These are phyloP conservation scores for Patiria pectinifera DNA, from an alignment of 53 echinoderm and acorn worm genomes.

Conservation along the genomic window DNA sequence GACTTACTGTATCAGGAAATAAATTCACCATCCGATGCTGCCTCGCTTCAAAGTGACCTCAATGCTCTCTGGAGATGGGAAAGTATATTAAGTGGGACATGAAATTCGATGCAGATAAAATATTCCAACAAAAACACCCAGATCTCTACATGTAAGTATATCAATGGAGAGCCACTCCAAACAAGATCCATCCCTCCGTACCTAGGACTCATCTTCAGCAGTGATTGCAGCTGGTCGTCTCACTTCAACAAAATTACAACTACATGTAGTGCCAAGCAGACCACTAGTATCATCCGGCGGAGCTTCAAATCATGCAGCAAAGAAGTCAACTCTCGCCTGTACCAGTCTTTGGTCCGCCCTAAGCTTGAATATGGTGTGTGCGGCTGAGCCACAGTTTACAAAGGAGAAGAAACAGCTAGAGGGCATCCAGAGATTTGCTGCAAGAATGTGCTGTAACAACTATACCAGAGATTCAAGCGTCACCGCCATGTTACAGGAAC, in stretches of 20 bases:
- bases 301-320: not conserved
- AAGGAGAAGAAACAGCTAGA: too few relatives aligned
- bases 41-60: not conserved
- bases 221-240: conserved; percentile 26
- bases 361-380: too few relatives aligned
- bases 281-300: conserved; percentile 13
- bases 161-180: not conserved
- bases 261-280: conserved; percentile 13
- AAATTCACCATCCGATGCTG: too few relatives aligned
- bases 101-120: not conserved
- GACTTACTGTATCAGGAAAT: too few relatives aligned
- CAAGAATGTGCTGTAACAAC: too few relatives aligned
- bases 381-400: too few relatives aligned
- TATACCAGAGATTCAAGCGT: too few relatives aligned
- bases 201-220: not conserved
- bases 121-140: not conserved
- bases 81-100: not conserved
- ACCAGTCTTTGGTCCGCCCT: too few relatives aligned
- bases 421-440: too few relatives aligned
- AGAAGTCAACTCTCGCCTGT: too few relatives aligned
- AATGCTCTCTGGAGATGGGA: not conserved
- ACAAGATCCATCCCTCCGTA: conserved; percentile 3
- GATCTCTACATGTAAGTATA: too few relatives aligned
- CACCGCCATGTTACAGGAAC: too few relatives aligned
- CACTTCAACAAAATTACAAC: not conserved